Percentiles rank a stretch among this genome's conserved stretches.
These are phyloP conservation scores for Melolontha melolontha DNA, from an alignment of 2,888 invertebrate species.

Conservation along the genomic window DNA sequence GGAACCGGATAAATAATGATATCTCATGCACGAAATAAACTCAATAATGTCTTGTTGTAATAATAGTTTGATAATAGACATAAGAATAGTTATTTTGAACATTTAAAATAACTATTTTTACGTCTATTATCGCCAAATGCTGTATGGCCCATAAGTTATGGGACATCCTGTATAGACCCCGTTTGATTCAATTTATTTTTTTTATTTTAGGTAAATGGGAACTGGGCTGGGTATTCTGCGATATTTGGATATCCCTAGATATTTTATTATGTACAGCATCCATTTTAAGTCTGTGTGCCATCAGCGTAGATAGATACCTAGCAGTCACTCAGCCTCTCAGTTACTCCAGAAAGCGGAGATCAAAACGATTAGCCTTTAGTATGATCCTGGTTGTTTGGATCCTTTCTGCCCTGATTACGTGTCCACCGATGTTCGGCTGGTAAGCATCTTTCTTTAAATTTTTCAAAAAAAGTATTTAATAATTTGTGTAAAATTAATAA, in stretches of 20 bases:
- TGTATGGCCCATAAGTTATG: too few relatives aligned
- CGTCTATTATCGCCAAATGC: too few relatives aligned
- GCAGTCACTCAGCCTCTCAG: constrained; percentile 94
- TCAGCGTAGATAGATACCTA: constrained; percentile 90
- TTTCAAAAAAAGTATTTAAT: too few relatives aligned
- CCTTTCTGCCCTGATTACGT: constrained; percentile 89
- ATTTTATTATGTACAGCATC: constrained; percentile 94
- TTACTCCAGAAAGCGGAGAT: constrained; percentile 89
- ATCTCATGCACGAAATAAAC: too few relatives aligned
- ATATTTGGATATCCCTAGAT: constrained; percentile 93
- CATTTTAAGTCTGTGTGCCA: constrained; percentile 92
- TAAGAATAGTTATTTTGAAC: too few relatives aligned
- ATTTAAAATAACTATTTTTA: too few relatives aligned
- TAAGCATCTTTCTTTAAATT: constrained; percentile 63
- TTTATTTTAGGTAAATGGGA: constrained; percentile 81
- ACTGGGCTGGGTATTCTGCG: constrained; percentile 88
- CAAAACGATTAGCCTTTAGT: constrained; percentile 83
- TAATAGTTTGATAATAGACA: too few relatives aligned
- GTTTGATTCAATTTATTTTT: background rate
- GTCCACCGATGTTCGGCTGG: constrained; percentile 95
- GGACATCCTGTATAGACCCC: too few relatives aligned
- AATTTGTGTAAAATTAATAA: too few relatives aligned
- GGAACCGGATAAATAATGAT: too few relatives aligned
- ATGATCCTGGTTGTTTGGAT: constrained; percentile 94
- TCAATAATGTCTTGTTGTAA: too few relatives aligned